Conservation (phyloP, 2,888 invertebrate species). For the Dermolepida albohirtum region DNA sequence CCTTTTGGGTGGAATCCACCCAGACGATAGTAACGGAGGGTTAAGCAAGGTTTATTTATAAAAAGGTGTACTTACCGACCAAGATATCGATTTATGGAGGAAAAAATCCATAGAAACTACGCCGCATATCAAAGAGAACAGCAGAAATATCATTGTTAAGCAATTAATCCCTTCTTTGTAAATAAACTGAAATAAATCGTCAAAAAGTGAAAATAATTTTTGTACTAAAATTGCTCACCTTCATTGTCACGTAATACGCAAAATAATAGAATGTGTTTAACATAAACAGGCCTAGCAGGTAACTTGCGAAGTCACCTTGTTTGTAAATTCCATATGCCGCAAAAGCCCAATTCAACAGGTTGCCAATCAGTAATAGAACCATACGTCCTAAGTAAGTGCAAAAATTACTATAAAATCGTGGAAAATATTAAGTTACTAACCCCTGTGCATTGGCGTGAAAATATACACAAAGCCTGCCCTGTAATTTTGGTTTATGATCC, state of each 20-base stretch:
- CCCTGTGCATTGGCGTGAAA: conserved; percentile 64
- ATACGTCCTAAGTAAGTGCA: conserved; percentile 65
- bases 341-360: conserved; percentile 73
- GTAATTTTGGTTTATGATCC: conserved; percentile 61
- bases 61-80: conserved; percentile 72
- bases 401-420: no score
- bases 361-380: conserved; percentile 71
- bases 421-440: conserved; percentile 48
- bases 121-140: conserved; percentile 76
- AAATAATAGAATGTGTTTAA: conserved; percentile 85
- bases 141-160: conserved; percentile 74
- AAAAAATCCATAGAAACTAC: conserved; percentile 78
- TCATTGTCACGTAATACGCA: conserved; percentile 85
- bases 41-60: no score
- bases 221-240: conserved; percentile 66
- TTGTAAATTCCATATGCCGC: conserved; percentile 74
- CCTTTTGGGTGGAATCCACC: no score
- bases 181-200: conserved; percentile 66
- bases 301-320: conserved; percentile 83
- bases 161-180: conserved; percentile 74
- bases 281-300: conserved; percentile 83
- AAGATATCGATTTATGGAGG: conserved; percentile 76
- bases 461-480: conserved; percentile 63
- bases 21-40: no score
- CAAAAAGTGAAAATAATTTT: no score